Evolutionary conservation across 2,888 invertebrate genomes (phyloP), one percentile per base, ranked within the genome.

Genomic region (Pseudanteris insignis): DNA sequence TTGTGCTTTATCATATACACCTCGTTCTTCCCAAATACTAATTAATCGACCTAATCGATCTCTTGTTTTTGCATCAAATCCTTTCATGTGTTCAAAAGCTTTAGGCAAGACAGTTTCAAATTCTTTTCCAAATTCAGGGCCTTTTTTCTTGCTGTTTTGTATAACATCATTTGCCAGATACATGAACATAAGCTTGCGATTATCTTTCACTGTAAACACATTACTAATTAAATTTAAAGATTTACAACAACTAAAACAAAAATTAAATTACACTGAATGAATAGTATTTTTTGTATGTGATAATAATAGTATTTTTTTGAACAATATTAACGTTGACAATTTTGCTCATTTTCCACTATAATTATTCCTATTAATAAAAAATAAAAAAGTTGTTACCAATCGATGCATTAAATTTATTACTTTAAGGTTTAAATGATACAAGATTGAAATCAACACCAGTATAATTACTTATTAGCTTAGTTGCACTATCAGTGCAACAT

Each of bases 121-220:
- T 75, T 93, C 94, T 76, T 89, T 89, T 0, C 92, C 92, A 81
- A 90, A 98, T 79, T 98, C 96, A 0, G 96, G 95, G 0, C 96
- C 96, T 80, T 97, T 97, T 81, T 96, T 98, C 79, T 94, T 92
- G 77, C 96, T 94, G 75, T 98, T 99, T 79, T 99, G 99, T 71
- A 99, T 96, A 18, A 99, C 96, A 84, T 99, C 99, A 84, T 99
- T 99, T 21, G 98, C 97, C 70, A 99, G 84, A 81, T 99, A 99
- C 89, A 99, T 92, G 72, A 95, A 93, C 9, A 94, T 96, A 47
- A 98, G 83, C 76, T 95, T 95, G 70, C 90, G 89, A 66, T 84
- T 85, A 70, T 92, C 91, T 79, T 92, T 89, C 2, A 89, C 95
- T 95, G 83, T 44, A 84, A 30, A 30, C 12, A 12, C 3, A n/a